These are phyloP conservation scores for Xestoiulus laeticollis DNA, from an alignment of 2,888 invertebrate species.

Conservation along the genomic window DNA sequence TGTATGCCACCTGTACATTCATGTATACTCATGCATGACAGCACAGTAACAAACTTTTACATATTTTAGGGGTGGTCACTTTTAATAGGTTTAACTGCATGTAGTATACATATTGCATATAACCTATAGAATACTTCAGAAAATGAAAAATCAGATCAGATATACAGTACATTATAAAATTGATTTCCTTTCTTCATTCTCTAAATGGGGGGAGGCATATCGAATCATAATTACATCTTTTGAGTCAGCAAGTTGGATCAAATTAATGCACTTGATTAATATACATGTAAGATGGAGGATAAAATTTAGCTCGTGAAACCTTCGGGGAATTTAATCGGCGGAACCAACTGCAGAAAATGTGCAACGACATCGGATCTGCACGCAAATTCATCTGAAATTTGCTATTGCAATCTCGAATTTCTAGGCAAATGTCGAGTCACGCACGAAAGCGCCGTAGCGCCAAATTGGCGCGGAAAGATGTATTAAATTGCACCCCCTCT, in stretches of 20 bases:
- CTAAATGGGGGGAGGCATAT: neutral
- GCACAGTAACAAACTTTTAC: too few relatives aligned
- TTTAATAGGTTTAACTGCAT: too few relatives aligned
- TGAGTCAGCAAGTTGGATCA: neutral
- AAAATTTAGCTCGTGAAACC: neutral
- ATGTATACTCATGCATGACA: too few relatives aligned
- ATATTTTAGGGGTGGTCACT: too few relatives aligned
- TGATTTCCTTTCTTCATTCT: neutral
- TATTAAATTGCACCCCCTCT: neutral
- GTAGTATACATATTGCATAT: too few relatives aligned
- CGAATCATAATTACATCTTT: neutral
- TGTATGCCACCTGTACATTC: too few relatives aligned
- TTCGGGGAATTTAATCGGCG: neutral
- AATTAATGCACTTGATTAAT: neutral
- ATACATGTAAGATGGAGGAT: neutral
- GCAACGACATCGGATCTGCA: neutral
- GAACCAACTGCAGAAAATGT: neutral
- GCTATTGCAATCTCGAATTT: conserved; percentile 1
- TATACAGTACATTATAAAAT: too few relatives aligned
- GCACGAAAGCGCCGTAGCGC: conserved; percentile 16
- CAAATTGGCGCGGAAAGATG: neutral
- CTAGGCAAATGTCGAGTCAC: conserved; percentile 26
- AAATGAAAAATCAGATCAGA: neutral
- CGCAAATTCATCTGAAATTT: conserved; percentile 7
- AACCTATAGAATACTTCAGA: too few relatives aligned